A percentile compares a stretch with the other conserved stretches of the same genome.
phyloP scores from a whole-genome alignment of 2,888 invertebrate genomes.

The Lochmaea capreae region DNA sequence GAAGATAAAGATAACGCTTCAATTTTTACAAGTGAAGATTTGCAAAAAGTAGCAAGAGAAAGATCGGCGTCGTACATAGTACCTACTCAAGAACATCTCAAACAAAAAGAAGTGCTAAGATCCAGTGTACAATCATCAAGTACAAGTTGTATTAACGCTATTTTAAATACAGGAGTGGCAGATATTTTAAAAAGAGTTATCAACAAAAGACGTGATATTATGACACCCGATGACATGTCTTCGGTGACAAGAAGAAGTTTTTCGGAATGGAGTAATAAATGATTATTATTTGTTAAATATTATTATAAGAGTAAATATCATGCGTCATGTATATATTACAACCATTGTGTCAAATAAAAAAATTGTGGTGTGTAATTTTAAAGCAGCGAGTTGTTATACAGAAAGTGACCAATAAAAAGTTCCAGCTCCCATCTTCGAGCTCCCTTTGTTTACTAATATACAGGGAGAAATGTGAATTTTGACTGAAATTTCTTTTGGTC shows the following conservation, averaged over 20 bases:
- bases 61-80: slow-evolving; percentile 59
- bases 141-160: slow-evolving; percentile 63
- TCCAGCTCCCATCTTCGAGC: too few species aligned
- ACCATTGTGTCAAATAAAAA: slow-evolving; percentile 22
- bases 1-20: slow-evolving; percentile 56
- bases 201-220: slow-evolving; percentile 61
- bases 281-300: slow-evolving; percentile 46
- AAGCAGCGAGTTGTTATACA: too few species aligned
- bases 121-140: slow-evolving; percentile 57
- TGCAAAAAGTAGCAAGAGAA: slow-evolving; percentile 51
- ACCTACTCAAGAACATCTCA: slow-evolving; percentile 54
- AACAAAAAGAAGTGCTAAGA: slow-evolving; percentile 57
- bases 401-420: too few species aligned
- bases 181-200: slow-evolving; percentile 64
- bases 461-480: too few species aligned
- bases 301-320: slow-evolving; percentile 47
- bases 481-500: too few species aligned
- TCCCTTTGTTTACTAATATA: too few species aligned
- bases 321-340: slow-evolving; percentile 42
- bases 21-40: slow-evolving; percentile 23
- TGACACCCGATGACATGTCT: slow-evolving; percentile 54
- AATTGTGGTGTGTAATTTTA: neutral
- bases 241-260: slow-evolving; percentile 59
- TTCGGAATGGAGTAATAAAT: slow-evolving; percentile 60
- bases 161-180: slow-evolving; percentile 62